These are phyloP conservation scores for Rafetus swinhoei DNA, from an alignment of 2,113 vertebrate genomes.

Conservation along the genomic window DNA sequence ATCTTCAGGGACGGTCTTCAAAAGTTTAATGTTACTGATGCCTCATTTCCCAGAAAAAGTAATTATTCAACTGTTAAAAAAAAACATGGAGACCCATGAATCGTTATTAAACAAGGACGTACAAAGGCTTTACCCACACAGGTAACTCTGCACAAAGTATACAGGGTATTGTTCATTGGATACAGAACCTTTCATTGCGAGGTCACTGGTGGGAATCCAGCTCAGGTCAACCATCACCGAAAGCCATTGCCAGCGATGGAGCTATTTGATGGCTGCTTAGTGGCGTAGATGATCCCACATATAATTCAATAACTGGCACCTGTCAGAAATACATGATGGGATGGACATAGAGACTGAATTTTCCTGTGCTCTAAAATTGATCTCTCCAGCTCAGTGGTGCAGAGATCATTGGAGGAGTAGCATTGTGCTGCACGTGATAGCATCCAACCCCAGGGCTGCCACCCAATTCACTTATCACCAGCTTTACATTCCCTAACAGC, in stretches of 20 bases:
- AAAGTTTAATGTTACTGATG: background rate
- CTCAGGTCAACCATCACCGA: background rate
- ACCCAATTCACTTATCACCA: background rate
- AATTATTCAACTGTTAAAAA: background rate
- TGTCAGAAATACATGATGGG: background rate
- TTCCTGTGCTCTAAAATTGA: background rate
- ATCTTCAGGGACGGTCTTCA: background rate
- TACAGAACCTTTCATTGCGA: background rate
- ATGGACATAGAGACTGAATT: background rate
- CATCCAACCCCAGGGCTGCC: background rate
- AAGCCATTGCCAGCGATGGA: background rate
- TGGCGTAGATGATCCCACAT: accelerated
- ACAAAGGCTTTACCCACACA: background rate
- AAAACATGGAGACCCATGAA: background rate
- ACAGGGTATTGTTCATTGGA: background rate
- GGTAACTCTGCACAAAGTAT: background rate
- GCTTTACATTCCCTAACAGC: background rate
- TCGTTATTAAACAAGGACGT: background rate
- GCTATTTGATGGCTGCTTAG: background rate
- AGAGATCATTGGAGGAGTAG: background rate
- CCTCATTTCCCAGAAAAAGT: background rate
- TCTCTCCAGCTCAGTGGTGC: background rate
- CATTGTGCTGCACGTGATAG: background rate
- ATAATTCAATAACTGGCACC: background rate
- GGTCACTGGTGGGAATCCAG: background rate